These are phyloP conservation scores for Acleris emargana DNA, from an alignment of 2,888 invertebrate genomes.

Conservation along the genomic window DNA sequence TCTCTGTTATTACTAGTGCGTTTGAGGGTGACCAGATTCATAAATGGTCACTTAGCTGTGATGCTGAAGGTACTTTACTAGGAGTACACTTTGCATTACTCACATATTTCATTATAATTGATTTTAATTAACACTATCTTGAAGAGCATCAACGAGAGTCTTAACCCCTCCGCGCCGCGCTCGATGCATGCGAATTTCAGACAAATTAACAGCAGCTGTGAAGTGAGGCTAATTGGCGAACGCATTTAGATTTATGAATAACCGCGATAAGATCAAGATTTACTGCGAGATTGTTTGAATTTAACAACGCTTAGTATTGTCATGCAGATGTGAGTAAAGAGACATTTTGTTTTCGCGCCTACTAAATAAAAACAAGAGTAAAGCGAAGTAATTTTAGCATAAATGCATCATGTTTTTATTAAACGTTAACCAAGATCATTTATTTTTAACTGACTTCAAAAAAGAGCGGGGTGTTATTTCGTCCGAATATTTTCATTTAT, in stretches of 20 bases:
- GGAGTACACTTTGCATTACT: too few species aligned
- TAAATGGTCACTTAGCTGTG: too few species aligned
- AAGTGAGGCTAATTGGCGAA: slow-evolving; percentile 69
- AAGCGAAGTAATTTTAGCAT: neutral
- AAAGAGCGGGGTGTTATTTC: too few species aligned
- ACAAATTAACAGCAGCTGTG: slow-evolving; percentile 77
- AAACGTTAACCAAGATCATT: too few species aligned
- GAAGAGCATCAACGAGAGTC: neutral
- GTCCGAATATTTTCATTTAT: too few species aligned
- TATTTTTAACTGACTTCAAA: too few species aligned
- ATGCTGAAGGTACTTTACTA: too few species aligned
- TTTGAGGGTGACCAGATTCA: too few species aligned
- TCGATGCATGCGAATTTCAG: slow-evolving; percentile 50
- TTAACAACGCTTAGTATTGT: neutral
- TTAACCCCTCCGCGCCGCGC: slow-evolving; percentile 23
- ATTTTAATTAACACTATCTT: neutral
- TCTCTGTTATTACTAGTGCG: too few species aligned
- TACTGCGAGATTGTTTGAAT: slow-evolving; percentile 11
- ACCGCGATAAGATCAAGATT: slow-evolving; percentile 42
- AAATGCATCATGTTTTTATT: neutral
- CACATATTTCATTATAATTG: too few species aligned
- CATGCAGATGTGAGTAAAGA: neutral
- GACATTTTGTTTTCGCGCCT: neutral
- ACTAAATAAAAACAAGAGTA: too few species aligned
- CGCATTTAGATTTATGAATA: slow-evolving; percentile 72